Conservation (phyloP, 2,888 invertebrate genomes). For the Diarsia mendica region DNA sequence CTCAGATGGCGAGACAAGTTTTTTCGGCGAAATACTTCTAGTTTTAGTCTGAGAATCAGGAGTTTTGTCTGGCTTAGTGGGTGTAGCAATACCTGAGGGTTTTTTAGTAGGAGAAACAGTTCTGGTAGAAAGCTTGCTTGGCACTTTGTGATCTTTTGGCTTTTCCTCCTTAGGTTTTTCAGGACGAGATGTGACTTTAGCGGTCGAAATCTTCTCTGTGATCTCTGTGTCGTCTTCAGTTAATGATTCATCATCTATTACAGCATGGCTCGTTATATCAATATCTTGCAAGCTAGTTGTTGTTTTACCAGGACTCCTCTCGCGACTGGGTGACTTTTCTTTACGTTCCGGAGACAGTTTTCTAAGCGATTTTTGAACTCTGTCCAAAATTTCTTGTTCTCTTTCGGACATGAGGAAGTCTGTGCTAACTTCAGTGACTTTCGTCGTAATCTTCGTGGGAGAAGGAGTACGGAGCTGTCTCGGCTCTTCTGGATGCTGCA, state of each 20-base stretch:
- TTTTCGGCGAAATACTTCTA: conserved; percentile 84
- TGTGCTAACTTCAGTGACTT: conserved; percentile 68
- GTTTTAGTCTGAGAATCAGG: conserved; percentile 75
- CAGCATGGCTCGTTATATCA: conserved; percentile 68
- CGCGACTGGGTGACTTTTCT: conserved; percentile 77
- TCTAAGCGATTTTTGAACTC: conserved; percentile 82
- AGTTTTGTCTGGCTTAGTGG: conserved; percentile 70
- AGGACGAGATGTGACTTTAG: conserved; percentile 45
- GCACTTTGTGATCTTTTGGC: conserved; percentile 70
- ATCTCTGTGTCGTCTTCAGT: conserved; percentile 60
- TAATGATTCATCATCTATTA: conserved; percentile 50
- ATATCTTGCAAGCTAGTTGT: conserved; percentile 77
- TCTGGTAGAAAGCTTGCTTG: conserved; percentile 77
- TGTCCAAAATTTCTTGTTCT: conserved; percentile 83
- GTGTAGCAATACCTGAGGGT: conserved; percentile 61
- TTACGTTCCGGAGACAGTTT: conserved; percentile 84
- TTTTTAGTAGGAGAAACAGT: conserved; percentile 83
- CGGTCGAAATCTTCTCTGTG: conserved; percentile 58
- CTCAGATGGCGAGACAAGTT: conserved; percentile 75
- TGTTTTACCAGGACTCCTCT: conserved; percentile 76
- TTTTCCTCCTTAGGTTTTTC: conserved; percentile 69
- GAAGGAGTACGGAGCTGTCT: conserved; percentile 70
- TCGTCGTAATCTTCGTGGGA: conserved; percentile 70
- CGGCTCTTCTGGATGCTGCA: conserved; percentile 63
- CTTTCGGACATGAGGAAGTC: conserved; percentile 81